phyloP scores from a whole-genome alignment of 2,113 vertebrate genomes.

The Platichthys stellatus region DNA sequence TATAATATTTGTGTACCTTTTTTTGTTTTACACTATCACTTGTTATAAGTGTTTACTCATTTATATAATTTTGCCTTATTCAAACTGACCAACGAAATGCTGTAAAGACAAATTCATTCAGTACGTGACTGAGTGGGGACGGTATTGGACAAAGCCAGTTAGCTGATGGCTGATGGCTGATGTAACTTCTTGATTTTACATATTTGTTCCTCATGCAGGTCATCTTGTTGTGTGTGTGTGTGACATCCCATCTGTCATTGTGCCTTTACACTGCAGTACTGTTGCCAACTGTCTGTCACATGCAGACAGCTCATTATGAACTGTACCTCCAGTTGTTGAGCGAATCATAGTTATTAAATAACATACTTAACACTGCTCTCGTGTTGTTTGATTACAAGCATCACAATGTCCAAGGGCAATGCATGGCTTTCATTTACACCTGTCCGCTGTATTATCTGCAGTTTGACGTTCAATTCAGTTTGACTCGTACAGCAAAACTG shows the following conservation, averaged over 20 bases:
- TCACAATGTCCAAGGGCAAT: slow-evolving; percentile 1
- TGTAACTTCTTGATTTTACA: slow-evolving; percentile 48
- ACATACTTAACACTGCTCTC: slow-evolving; percentile 54
- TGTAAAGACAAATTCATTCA: slow-evolving; percentile 66
- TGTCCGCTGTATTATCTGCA: neutral
- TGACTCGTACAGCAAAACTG: slow-evolving; percentile 13
- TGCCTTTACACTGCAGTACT: slow-evolving; percentile 77
- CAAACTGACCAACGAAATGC: slow-evolving; percentile 70
- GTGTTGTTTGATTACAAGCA: slow-evolving; percentile 14
- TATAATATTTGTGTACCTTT: slow-evolving; percentile 56
- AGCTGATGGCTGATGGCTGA: slow-evolving; percentile 75
- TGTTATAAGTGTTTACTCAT: slow-evolving; percentile 63
- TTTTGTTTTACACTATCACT: slow-evolving; percentile 68
- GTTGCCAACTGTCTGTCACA: slow-evolving; percentile 61
- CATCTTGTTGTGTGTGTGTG: slow-evolving; percentile 44
- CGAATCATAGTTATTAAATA: slow-evolving; percentile 77
- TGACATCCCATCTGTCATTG: slow-evolving; percentile 56
- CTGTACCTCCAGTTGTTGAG: slow-evolving; percentile 64
- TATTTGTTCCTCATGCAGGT: slow-evolving; percentile 57
- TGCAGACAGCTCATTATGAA: slow-evolving; percentile 53
- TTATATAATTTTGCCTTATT: slow-evolving; percentile 53
- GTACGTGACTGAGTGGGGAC: slow-evolving; percentile 34
- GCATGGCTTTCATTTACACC: neutral
- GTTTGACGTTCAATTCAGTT: slow-evolving; percentile 11
- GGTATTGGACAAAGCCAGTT: slow-evolving; percentile 75